A percentile compares a stretch with the other conserved stretches of the same genome.
Evolutionary conservation across 2,888 invertebrate species (phyloP).

Genomic region (Melieria picta): DNA sequence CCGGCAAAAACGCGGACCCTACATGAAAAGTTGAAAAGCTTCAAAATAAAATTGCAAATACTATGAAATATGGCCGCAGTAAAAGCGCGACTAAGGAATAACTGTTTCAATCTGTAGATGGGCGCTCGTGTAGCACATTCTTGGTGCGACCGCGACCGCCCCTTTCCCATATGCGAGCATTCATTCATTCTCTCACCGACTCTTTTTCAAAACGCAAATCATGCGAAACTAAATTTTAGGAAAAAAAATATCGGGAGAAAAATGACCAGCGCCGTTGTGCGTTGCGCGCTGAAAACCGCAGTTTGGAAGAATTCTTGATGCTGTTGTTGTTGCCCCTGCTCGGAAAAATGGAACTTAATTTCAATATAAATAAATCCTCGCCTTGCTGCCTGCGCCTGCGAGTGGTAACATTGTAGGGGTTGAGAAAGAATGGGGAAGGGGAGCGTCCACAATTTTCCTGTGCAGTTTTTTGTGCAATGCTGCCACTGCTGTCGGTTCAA

Average conservation of each 20-base stretch:
- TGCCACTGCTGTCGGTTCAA: too few species aligned
- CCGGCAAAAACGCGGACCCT: background rate
- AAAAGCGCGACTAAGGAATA: too few species aligned
- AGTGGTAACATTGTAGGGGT: too few species aligned
- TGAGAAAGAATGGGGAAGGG: too few species aligned
- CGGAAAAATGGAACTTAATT: background rate
- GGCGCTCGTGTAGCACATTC: too few species aligned
- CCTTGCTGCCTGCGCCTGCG: constrained; percentile 2
- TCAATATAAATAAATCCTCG: constrained; percentile 33
- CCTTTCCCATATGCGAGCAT: background rate
- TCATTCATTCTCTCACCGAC: background rate
- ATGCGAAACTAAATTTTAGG: background rate
- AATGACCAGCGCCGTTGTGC: background rate
- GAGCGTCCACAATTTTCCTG: too few species aligned
- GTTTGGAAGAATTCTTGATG: too few species aligned
- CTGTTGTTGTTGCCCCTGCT: background rate
- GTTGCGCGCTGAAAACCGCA: too few species aligned
- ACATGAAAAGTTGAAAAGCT: background rate
- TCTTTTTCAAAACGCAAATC: background rate
- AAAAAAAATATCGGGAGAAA: background rate
- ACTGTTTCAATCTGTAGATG: too few species aligned
- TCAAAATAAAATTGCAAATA: background rate
- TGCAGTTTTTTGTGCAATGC: too few species aligned
- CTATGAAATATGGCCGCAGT: background rate
- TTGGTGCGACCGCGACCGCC: too few species aligned